phyloP scores from a whole-genome alignment of 1,140 invertebrate genomes.

The Scaptodrosophila lebanonensis region DNA sequence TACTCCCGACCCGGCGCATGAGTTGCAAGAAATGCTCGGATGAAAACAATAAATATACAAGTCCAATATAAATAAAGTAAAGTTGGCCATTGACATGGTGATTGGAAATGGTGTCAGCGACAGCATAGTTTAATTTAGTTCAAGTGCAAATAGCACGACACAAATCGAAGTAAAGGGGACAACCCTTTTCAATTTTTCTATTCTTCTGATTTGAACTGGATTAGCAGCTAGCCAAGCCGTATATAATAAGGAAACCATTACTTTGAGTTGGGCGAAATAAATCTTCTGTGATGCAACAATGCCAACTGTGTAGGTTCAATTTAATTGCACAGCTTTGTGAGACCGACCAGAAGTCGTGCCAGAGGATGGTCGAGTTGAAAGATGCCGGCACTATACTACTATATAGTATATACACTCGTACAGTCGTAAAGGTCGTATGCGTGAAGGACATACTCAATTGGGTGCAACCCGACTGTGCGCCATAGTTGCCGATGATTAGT shows the following conservation, averaged over 20 bases:
- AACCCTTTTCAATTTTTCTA: slow-evolving; percentile 8
- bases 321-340: slow-evolving; percentile 82
- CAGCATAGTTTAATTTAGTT: slow-evolving; percentile 40
- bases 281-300: too few species aligned
- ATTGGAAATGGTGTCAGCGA: slow-evolving; percentile 9
- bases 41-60: background rate
- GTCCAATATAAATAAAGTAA: background rate
- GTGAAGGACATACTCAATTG: slow-evolving; percentile 84
- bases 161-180: too few species aligned
- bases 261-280: too few species aligned
- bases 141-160: slow-evolving; percentile 61
- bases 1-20: slow-evolving; percentile 12
- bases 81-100: slow-evolving; percentile 27
- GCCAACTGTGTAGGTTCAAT: background rate
- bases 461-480: slow-evolving; percentile 82
- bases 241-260: too few species aligned
- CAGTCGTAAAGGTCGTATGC: slow-evolving; percentile 78
- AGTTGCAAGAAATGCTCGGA: slow-evolving; percentile 27
- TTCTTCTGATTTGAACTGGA: slow-evolving; percentile 22
- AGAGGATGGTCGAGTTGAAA: slow-evolving; percentile 81
- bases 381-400: slow-evolving; percentile 76
- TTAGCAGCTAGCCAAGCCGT: too few species aligned
- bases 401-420: too few species aligned
- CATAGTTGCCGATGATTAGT: slow-evolving; percentile 84
- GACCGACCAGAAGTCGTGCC: slow-evolving; percentile 82